Base-by-base conservation (phyloP, 1,140 invertebrate genomes). In the Sinella curviseta region DNA sequence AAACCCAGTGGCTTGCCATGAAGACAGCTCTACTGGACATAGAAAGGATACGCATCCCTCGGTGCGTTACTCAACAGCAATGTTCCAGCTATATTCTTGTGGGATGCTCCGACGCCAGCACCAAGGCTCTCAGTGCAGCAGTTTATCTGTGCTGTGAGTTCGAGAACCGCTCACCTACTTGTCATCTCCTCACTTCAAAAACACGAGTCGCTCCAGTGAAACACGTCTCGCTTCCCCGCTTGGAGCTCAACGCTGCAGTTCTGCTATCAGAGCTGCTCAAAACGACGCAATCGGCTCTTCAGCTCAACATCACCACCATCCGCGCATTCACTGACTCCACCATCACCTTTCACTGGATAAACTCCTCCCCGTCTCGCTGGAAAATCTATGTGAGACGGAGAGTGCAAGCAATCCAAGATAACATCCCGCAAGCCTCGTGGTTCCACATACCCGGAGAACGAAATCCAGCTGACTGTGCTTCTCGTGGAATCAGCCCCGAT, bases 391-490 rank as follows among this genome's bases (percentile, higher is more conserved):
- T 87, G 0, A 83, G 84, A 8, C 87, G 88, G 83, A 78, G 88
- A 4, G 85, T 88, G 3, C 79, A 84, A 12, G 55, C 86, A 82
- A 86, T 88, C 55, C 85, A 86, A 83, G 77, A 82, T 33, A 36
- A 83, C 3, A 77, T 81, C 17, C 70, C 76, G 16, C 28, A 60
- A 0, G 73, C 67, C 16, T 73, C 86, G 33, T 90, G 88, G 89
- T 17, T 73, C 28, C 86, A 89, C 80, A 85, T 89, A 0, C 65
- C 77, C 4, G 84, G 86, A 0, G 57, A 74, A 34, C 73, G 86
- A 0, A 89, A 89, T 83, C 87, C 87, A 0, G 87, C 87, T 0
- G 88, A 90, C 84, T 77, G 83, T 1, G 84, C 87, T 0, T 87
- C 87, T 3, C 82, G 88, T 74, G 88, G 88, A n/a, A 17, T 84